Conservation (phyloP, 2,888 invertebrate genomes). For the Bibio marci region DNA sequence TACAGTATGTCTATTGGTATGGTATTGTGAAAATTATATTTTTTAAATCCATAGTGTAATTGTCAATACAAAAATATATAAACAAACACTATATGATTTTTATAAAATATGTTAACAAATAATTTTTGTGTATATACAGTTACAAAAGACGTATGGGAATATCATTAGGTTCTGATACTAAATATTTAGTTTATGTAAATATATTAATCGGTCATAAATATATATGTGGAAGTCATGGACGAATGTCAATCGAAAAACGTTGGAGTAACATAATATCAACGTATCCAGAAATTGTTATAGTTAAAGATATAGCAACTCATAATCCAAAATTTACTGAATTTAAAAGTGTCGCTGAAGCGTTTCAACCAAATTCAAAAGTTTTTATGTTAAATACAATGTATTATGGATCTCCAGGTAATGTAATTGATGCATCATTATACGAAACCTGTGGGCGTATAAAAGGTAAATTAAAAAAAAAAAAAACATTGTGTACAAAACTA, state of each 20-base stretch:
- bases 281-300: conserved; percentile 54
- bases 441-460: conserved; percentile 23
- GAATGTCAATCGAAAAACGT: conserved; percentile 47
- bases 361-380: conserved; percentile 45
- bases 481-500: no score
- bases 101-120: no score
- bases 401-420: conserved; percentile 66
- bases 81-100: no score
- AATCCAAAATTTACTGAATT: conserved; percentile 28
- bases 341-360: conserved; percentile 36
- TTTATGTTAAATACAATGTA: conserved; percentile 65
- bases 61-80: no score
- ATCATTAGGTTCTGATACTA: conserved; percentile 43
- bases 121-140: no score
- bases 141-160: conserved; percentile 62
- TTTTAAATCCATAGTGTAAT: no score
- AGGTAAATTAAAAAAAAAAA: no score
- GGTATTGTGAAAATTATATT: no score
- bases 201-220: conserved; percentile 53
- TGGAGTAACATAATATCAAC: conserved; percentile 46
- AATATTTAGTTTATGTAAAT: conserved; percentile 50
- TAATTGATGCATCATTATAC: conserved; percentile 29
- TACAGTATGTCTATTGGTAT: no score
- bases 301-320: conserved; percentile 33
- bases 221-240: conserved; percentile 39